phyloP scores from a whole-genome alignment of 2,888 invertebrate species.

The Eudasyphora cyanicolor region DNA sequence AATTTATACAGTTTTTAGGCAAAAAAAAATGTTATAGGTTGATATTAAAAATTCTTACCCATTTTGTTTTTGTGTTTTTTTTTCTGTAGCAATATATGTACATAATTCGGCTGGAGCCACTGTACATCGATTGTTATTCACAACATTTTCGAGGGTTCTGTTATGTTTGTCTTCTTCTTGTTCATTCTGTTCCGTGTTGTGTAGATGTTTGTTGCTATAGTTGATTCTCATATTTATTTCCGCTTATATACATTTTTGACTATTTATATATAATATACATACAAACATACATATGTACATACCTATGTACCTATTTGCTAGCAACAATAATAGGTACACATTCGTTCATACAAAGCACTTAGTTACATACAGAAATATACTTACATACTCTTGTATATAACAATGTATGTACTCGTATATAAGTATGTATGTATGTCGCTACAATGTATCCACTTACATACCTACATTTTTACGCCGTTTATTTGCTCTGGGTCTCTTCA shows the following conservation, averaged over 20 bases:
- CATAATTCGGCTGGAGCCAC: neutral
- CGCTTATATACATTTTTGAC: conserved; percentile 49
- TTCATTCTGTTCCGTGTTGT: conserved; percentile 1
- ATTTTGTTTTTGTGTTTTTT: neutral
- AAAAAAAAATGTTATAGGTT: too few relatives aligned
- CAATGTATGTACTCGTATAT: too few relatives aligned
- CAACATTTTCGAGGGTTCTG: conserved; percentile 12
- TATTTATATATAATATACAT: conserved; percentile 43
- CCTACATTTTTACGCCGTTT: conserved; percentile 39
- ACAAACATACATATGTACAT: neutral
- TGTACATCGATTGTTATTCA: conserved; percentile 12
- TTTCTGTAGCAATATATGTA: neutral
- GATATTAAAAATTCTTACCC: neutral
- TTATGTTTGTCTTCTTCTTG: neutral
- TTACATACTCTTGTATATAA: too few relatives aligned
- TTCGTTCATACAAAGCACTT: too few relatives aligned
- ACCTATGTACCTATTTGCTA: conserved; percentile 43
- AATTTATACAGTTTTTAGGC: too few relatives aligned
- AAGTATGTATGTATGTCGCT: conserved; percentile 55
- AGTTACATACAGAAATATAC: too few relatives aligned
- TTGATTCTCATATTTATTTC: conserved; percentile 46
- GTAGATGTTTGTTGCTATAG: neutral
- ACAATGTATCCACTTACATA: conserved; percentile 60
- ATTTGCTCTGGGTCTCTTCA: conserved; percentile 35
- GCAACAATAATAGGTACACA: too few relatives aligned